These are phyloP conservation scores for Cheilosia vernalis DNA, from an alignment of 2,888 invertebrate genomes.

Conservation along the genomic window DNA sequence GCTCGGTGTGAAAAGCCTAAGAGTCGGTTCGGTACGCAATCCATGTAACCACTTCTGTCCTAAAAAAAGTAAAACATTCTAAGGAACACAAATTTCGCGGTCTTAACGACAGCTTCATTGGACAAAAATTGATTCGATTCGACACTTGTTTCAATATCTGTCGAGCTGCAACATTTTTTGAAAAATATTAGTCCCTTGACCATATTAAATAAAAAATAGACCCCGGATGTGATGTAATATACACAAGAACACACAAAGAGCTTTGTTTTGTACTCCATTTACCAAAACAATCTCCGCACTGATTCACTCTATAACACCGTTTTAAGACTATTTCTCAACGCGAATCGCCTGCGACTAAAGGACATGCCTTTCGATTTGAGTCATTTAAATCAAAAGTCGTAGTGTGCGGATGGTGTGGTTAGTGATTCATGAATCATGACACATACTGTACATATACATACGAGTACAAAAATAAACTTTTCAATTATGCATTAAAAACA, in stretches of 20 bases:
- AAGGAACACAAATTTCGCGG: too few species aligned
- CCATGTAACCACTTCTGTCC: too few species aligned
- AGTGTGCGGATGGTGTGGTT: slow-evolving; percentile 19
- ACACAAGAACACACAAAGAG: slow-evolving; percentile 8
- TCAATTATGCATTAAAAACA: slow-evolving; percentile 56
- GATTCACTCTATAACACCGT: neutral
- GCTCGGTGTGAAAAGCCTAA: too few species aligned
- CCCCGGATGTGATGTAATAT: slow-evolving; percentile 20
- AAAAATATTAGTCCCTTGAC: too few species aligned
- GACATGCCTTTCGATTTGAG: slow-evolving; percentile 47
- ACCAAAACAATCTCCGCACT: neutral
- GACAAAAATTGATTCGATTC: too few species aligned
- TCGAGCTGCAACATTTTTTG: too few species aligned
- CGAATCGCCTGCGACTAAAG: slow-evolving; percentile 56
- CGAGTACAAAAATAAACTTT: slow-evolving; percentile 54
- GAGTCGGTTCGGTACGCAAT: too few species aligned
- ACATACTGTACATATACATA: neutral
- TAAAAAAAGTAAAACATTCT: too few species aligned
- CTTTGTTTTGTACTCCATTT: neutral
- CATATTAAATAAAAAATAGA: too few species aligned
- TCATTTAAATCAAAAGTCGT: slow-evolving; percentile 55
- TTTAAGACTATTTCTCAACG: slow-evolving; percentile 29
- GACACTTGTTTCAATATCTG: too few species aligned
- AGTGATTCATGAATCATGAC: slow-evolving; percentile 62
- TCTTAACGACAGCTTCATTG: too few species aligned